Base-by-base conservation (phyloP, 2,888 invertebrate genomes). In the Ornithoptera alexandrae region DNA sequence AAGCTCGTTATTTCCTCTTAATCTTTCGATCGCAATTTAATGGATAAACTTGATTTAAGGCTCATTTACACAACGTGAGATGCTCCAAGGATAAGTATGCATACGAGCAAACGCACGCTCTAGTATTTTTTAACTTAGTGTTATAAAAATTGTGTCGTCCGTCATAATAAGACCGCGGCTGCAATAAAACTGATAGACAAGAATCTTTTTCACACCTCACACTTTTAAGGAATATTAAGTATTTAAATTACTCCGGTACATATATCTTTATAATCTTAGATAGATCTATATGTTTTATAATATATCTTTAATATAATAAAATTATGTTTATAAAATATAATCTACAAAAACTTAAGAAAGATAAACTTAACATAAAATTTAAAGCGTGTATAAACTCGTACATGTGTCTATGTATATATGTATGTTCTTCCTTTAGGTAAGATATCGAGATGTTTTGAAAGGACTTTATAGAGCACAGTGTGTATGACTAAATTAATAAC, bases 41-140 rank as follows among this genome's bases (percentile, higher is more conserved):
- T 70, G 67, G 62, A 67, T 70, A 63, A 70, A 70, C 70, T 70
- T 70, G 67, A 70, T 70, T 70, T 67, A 67, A 70, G 63, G 53
- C 67, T 70, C 63, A 70, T 70, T 67, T 70, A 67, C 63, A 67
- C 70, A 59, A 63, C 58, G 70, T 24, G 57, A 66, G 70, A 70
- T 67, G 17, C 58, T 63, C 59, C 18, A 46, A 61, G 22, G 69
- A 66, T 66, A 66, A 58, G 36, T 62, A 39, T 62, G 50, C 20
- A 22, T 62, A 46, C 22, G 50, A 63, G 63, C 42, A 42, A 24
- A 20, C 46, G 6, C 50, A 20, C 17, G 22, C 59, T 59, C 63
- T 63, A 69, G 56, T 56, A 30, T 57, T 36, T 53, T 58, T 61
- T 60, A 62, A 62, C 20, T 20, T 36, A 60, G 50, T 50, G 65